Conservation (phyloP, 2,113 vertebrate genomes). For the Tychaedon coryphoeus region DNA sequence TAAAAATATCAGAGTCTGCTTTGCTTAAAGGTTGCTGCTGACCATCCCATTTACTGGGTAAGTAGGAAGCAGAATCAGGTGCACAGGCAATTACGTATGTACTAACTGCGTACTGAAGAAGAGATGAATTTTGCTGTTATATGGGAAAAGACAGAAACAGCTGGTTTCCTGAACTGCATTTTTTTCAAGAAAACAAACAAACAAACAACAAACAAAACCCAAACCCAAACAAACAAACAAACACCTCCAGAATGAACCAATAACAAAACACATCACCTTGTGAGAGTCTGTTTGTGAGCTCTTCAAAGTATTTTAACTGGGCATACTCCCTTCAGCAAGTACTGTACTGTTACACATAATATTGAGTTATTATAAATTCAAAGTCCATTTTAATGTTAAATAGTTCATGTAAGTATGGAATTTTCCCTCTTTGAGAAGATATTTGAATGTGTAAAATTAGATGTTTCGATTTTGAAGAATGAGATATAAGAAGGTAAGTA, state of each 20-base stretch:
- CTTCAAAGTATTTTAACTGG: not conserved
- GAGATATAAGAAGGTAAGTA: not conserved
- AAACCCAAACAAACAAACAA: no score
- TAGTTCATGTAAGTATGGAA: not conserved
- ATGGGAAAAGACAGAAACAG: not conserved
- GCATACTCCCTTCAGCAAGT: not conserved
- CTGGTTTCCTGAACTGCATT: not conserved
- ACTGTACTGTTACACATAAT: not conserved
- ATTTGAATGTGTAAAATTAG: not conserved
- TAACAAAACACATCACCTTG: no score
- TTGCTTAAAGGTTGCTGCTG: not conserved
- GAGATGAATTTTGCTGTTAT: not conserved
- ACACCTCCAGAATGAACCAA: no score
- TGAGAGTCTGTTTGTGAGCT: not conserved
- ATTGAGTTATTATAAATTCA: not conserved
- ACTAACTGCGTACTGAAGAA: not conserved
- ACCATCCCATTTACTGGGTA: not conserved
- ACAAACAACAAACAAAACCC: no score
- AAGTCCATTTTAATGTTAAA: not conserved
- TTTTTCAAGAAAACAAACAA: no score
- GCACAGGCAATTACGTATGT: not conserved
- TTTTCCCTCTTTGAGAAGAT: not conserved
- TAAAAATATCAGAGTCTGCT: not conserved
- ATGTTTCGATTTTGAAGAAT: not conserved
- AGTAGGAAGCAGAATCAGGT: not conserved